Percentiles rank a stretch among this genome's conserved stretches.
Evolutionary conservation across 2,888 invertebrate genomes (phyloP).

Genomic region (Apamea anceps): DNA sequence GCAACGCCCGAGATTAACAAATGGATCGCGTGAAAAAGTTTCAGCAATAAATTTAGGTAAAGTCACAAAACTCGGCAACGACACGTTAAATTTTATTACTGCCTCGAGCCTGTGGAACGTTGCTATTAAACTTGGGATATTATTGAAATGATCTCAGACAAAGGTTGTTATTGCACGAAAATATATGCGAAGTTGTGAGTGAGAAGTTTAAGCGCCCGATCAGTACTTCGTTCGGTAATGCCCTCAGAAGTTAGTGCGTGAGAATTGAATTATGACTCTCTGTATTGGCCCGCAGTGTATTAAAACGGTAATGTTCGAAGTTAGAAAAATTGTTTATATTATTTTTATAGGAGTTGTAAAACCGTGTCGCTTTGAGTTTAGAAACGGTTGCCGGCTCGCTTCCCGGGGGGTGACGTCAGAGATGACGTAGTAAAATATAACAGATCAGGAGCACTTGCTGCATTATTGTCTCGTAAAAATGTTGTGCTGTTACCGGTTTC

Average conservation of each 20-base stretch:
- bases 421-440: conserved; percentile 17
- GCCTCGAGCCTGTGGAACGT: conserved; percentile 78
- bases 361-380: conserved; percentile 31
- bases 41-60: conserved; percentile 81
- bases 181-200: conserved; percentile 76
- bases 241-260: conserved; percentile 55
- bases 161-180: conserved; percentile 77
- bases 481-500: not conserved
- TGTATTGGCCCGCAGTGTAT: conserved; percentile 65
- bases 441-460: conserved; percentile 38
- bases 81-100: conserved; percentile 88
- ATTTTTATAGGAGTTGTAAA: conserved; percentile 61
- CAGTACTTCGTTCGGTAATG: conserved; percentile 67
- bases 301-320: conserved; percentile 58
- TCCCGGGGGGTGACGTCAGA: conserved; percentile 40
- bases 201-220: conserved; percentile 73
- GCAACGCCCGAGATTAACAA: conserved; percentile 80
- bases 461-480: conserved; percentile 29
- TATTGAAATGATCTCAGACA: conserved; percentile 87
- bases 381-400: conserved; percentile 21
- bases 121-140: conserved; percentile 86
- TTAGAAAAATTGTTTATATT: conserved; percentile 64
- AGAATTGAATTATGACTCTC: conserved; percentile 55
- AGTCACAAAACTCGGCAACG: conserved; percentile 83
- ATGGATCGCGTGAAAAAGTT: conserved; percentile 85